These are phyloP conservation scores for Odontamblyopus rebecca DNA, from an alignment of 2,797 vertebrate genomes.

Conservation along the genomic window DNA sequence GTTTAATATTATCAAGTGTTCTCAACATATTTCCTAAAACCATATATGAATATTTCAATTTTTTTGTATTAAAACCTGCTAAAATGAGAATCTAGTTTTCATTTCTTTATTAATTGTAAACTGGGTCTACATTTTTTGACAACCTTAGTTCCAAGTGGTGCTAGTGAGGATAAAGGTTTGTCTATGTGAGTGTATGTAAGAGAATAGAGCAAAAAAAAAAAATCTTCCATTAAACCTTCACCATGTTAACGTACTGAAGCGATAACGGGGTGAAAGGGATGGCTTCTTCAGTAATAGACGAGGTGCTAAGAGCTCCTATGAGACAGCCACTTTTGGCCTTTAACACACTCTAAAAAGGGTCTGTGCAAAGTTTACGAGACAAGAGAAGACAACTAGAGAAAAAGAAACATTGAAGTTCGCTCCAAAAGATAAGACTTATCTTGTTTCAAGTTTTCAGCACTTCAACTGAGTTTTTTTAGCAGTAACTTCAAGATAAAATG, in stretches of 20 bases:
- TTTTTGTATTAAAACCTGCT: no score
- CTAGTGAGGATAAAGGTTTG: slow-evolving; percentile 30
- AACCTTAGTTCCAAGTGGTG: no score
- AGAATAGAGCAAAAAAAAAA: slow-evolving; percentile 30
- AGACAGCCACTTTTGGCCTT: slow-evolving; percentile 49
- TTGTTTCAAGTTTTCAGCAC: no score
- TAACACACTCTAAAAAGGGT: slow-evolving; percentile 16
- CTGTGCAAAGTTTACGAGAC: slow-evolving; percentile 1
- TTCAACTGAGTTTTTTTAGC: no score
- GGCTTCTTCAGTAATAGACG: slow-evolving; percentile 49
- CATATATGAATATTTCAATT: no score
- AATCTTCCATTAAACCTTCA: slow-evolving; percentile 38
- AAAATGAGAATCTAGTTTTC: no score
- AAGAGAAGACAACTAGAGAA: not conserved
- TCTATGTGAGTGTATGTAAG: not conserved
- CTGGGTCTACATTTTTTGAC: not conserved
- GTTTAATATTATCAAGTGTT: no score
- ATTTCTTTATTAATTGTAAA: not conserved
- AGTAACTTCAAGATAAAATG: no score
- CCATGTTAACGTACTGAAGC: slow-evolving; percentile 40
- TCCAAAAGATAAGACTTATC: not conserved
- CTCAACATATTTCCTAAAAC: no score
- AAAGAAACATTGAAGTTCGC: not conserved
- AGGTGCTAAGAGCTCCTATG: slow-evolving; percentile 57
- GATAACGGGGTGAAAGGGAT: slow-evolving; percentile 43